A percentile compares a stretch with the other conserved stretches of the same genome.
These are phyloP conservation scores for Magallana ariakensis DNA, from an alignment of 1,140 invertebrate species.

Conservation along the genomic window DNA sequence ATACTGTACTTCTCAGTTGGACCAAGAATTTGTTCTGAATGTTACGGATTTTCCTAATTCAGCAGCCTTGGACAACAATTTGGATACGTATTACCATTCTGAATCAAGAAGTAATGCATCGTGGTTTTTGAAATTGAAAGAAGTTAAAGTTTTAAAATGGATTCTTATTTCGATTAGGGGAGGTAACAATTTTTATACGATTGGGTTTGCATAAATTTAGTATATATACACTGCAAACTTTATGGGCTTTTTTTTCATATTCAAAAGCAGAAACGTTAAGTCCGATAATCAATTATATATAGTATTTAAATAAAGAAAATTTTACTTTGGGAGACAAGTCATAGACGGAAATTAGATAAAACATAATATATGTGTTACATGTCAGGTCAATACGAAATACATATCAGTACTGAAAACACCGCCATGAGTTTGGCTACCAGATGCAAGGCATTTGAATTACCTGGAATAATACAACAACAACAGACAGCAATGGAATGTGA, in stretches of 20 bases:
- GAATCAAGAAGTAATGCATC: neutral
- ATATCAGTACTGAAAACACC: neutral
- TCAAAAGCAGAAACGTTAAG: too few species aligned
- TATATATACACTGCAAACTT: too few species aligned
- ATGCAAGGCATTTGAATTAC: neutral
- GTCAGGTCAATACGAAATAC: neutral
- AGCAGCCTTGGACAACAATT: neutral
- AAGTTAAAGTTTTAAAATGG: neutral
- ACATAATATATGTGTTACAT: neutral
- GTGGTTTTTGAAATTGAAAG: neutral
- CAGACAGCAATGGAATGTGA: neutral
- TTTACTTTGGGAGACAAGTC: too few species aligned
- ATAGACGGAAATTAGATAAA: too few species aligned
- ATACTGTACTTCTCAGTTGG: neutral
- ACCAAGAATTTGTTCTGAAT: neutral
- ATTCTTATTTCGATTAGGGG: neutral
- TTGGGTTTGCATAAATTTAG: too few species aligned
- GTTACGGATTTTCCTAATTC: neutral
- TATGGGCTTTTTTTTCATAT: too few species aligned
- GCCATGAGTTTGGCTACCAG: neutral
- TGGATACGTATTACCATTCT: neutral
- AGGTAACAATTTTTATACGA: neutral
- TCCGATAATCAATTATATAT: too few species aligned
- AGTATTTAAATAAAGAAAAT: too few species aligned
- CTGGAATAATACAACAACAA: neutral